Evolutionary conservation across 2,888 invertebrate genomes (phyloP).

Genomic region (Scaptomyza reducta): DNA sequence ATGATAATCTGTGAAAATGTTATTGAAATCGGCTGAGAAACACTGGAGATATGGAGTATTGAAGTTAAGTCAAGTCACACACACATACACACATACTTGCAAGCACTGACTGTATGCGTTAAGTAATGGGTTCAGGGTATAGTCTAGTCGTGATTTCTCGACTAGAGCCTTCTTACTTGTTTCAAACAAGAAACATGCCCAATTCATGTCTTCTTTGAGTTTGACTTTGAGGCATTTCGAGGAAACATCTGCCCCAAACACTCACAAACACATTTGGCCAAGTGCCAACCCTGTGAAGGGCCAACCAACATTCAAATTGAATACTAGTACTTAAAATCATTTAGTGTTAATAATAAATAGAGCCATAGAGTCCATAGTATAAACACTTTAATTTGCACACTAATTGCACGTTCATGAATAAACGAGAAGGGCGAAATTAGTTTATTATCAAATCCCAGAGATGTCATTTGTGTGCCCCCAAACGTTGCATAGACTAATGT

Average conservation of each 20-base stretch:
- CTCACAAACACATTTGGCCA: constrained; percentile 30
- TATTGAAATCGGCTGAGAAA: too few relatives aligned
- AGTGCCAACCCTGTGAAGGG: too few relatives aligned
- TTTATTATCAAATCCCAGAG: constrained; percentile 78
- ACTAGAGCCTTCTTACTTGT: too few relatives aligned
- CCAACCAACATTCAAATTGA: constrained; percentile 59
- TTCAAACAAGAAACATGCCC: constrained; percentile 59
- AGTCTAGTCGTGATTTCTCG: too few relatives aligned
- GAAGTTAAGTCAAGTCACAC: too few relatives aligned
- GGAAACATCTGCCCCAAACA: not conserved
- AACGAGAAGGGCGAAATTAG: constrained; percentile 54
- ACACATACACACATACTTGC: too few relatives aligned
- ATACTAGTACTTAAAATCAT: constrained; percentile 62
- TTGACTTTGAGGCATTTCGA: constrained; percentile 59
- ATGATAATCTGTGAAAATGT: too few relatives aligned
- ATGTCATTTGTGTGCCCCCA: constrained; percentile 66
- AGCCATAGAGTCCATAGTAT: constrained; percentile 34
- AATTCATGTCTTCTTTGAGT: constrained; percentile 60
- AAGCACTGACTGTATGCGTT: too few relatives aligned
- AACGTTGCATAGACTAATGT: constrained; percentile 24
- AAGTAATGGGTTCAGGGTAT: too few relatives aligned
- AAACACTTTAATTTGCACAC: constrained; percentile 75
- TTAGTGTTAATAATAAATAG: constrained; percentile 76
- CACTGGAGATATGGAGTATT: too few relatives aligned
- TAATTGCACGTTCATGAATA: constrained; percentile 79